A percentile compares a stretch with the other conserved stretches of the same genome.
phyloP scores from a whole-genome alignment of 2,888 invertebrate genomes.

The Lepetodrilus schrolli region DNA sequence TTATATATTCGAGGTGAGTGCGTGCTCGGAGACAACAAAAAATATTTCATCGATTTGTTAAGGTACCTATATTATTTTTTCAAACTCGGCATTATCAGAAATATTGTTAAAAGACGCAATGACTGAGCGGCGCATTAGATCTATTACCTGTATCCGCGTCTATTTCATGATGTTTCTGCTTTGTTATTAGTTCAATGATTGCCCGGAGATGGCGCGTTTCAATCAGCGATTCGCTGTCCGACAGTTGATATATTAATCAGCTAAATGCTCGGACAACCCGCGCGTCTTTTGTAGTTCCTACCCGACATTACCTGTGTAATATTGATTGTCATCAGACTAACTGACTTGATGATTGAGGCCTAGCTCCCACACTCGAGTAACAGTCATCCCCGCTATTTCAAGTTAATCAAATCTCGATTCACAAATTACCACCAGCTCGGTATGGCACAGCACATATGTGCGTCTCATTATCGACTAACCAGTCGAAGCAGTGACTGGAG shows the following conservation, averaged over 20 bases:
- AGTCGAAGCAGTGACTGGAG: neutral
- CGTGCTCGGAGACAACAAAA: no score
- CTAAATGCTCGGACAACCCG: neutral
- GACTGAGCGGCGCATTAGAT: no score
- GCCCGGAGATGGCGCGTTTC: neutral
- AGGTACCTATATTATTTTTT: no score
- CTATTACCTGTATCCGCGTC: neutral
- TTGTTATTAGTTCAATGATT: neutral
- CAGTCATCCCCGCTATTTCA: neutral
- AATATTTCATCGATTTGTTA: no score
- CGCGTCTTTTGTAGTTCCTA: neutral
- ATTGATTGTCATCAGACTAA: constrained; percentile 4
- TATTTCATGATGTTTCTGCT: neutral
- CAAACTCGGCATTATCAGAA: no score
- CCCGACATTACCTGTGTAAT: neutral
- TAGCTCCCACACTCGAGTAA: neutral
- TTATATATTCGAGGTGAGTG: no score
- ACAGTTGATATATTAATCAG: constrained; percentile 14
- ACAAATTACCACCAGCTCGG: constrained; percentile 6
- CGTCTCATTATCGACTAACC: constrained; percentile 17
- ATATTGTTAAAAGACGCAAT: no score
- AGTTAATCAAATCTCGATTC: constrained; percentile 17
- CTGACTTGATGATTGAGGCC: neutral
- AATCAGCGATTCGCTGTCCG: neutral
- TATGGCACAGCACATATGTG: constrained; percentile 13